Conservation (phyloP, 2,797 vertebrate species). For the Xiphorhynchus erythropygius region DNA sequence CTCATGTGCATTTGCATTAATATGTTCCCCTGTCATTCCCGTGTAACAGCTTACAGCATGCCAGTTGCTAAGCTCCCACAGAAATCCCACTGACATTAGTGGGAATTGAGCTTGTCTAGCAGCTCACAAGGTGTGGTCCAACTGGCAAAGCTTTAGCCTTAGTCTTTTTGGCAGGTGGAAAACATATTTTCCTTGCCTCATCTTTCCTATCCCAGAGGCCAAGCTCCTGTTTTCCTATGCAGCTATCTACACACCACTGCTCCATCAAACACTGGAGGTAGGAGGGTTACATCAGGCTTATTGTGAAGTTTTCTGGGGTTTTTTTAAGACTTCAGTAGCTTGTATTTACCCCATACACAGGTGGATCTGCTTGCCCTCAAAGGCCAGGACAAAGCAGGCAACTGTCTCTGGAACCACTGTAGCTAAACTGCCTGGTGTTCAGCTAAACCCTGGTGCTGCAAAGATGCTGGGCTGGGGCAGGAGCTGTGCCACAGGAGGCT, state of each 20-base stretch:
- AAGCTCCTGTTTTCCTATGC: neutral
- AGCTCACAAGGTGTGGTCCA: neutral
- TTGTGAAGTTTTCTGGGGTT: neutral
- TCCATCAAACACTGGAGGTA: neutral
- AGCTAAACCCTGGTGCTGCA: neutral
- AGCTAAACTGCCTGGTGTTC: neutral
- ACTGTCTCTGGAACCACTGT: neutral
- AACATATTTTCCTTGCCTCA: neutral
- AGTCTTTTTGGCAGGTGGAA: neutral
- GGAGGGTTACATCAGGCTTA: neutral
- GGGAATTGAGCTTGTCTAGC: neutral
- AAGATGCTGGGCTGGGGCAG: neutral
- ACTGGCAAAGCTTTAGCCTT: neutral
- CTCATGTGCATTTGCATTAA: neutral
- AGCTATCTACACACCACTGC: neutral
- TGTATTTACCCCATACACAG: neutral
- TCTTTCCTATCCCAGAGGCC: neutral
- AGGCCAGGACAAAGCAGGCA: neutral
- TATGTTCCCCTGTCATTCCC: neutral
- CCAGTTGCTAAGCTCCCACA: neutral
- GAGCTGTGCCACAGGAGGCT: accelerated
- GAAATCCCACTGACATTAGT: neutral
- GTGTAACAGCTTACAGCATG: neutral
- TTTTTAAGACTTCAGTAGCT: neutral
- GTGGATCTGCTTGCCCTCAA: neutral